phyloP scores from a whole-genome alignment of 2,113 vertebrate species.

The Caloenas nicobarica region DNA sequence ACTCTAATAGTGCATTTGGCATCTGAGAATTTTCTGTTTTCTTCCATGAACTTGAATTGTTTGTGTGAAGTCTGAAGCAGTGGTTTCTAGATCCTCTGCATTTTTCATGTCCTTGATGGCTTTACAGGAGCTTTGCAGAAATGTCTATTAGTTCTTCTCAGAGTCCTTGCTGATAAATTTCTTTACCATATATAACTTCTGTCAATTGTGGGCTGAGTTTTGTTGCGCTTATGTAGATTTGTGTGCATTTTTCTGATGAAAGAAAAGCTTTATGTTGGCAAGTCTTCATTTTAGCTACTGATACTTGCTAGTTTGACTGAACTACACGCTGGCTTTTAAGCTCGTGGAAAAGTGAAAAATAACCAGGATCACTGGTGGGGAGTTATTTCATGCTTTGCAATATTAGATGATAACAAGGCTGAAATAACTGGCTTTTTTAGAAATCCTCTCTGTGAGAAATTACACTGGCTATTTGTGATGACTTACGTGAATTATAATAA shows the following conservation, averaged over 20 bases:
- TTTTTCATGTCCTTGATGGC: neutral
- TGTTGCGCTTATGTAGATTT: neutral
- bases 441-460: neutral
- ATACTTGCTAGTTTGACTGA: neutral
- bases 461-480: neutral
- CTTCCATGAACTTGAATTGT: neutral
- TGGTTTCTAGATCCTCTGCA: neutral
- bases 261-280: neutral
- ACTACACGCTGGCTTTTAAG: neutral
- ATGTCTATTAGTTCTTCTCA: neutral
- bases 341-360: neutral
- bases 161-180: neutral
- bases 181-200: neutral
- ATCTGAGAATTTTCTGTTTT: neutral
- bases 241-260: neutral
- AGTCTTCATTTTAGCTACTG: neutral
- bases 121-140: neutral
- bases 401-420: neutral
- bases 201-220: neutral
- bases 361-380: neutral
- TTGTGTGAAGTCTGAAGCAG: neutral
- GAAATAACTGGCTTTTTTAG: no score
- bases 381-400: neutral
- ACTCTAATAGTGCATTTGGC: neutral
- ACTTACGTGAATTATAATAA: neutral